Base-by-base conservation (phyloP, 2,797 vertebrate genomes). In the Emydoidea blandingii region DNA sequence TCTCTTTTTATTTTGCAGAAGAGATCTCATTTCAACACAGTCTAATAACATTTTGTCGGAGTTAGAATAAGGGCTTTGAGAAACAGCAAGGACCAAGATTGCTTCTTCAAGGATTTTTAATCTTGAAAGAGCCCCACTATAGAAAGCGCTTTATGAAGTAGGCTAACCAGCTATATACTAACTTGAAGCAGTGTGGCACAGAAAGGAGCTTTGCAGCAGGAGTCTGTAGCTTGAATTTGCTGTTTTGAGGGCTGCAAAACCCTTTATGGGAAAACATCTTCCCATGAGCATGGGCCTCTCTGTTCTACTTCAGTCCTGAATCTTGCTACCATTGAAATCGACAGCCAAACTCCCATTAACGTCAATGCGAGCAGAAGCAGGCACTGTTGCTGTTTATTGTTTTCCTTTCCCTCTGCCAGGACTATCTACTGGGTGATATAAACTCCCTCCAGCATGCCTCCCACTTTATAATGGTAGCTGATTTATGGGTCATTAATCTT, bases 201-300 rank as follows among this genome's bases (percentile, higher is more conserved):
- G 80, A 83, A 86, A 18, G 1, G 4, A 34, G 81, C 0, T 91
- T 57, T 47, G 1, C 53, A 10, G 52, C 37, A 23, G 34, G 3
- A 96, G 25, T 79, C 88, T 94, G 86, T 23, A 90, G 31, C 85
- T 94, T 74, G 4, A 21, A 15, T 96, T 74, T 83, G 12, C 65
- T 82, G 86, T 34, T 80, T 74, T 88, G 41, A 62, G n/a, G 90
- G 41, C 23, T 89, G 62, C 87, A 89, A 44, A 44, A 44, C 44
- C 44, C 9, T 62, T 95, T 90, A 8, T 91, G 87, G n/a, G 83
- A 94, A 97, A 96, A 65, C 3, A 6, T 78, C 53, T 86, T 86
- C 14, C 25, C 52, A 12, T 9, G 88, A 83, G 18, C 74, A 52
- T 47, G 21, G 6, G 86, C 62, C 6, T 92, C 56, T 76, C 57